Evolutionary conservation across 2,113 vertebrate species (phyloP).

Genomic region (Cromileptes altivelis): DNA sequence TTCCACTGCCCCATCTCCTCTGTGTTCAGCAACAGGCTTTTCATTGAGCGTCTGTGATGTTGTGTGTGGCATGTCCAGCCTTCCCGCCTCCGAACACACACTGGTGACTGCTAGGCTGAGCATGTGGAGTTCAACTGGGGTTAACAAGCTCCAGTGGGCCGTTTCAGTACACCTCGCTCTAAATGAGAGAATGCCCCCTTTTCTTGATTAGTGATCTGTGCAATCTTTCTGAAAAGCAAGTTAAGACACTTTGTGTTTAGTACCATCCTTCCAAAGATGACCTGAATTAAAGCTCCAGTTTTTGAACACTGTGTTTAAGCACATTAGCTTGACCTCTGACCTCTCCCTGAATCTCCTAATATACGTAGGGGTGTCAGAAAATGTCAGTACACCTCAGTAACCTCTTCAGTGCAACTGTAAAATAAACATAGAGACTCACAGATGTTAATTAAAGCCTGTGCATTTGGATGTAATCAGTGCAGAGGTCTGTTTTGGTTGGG

Average conservation of each 20-base stretch:
- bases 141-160: conserved; percentile 13
- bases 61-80: conserved; percentile 13
- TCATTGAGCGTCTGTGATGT: conserved; percentile 35
- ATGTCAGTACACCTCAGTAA: too few species aligned
- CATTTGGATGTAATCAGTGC: not conserved
- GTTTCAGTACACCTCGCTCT: not conserved
- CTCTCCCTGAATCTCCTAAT: not conserved
- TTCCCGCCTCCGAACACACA: conserved; percentile 21
- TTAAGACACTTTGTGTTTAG: not conserved
- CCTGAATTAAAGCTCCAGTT: not conserved
- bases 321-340: not conserved
- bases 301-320: not conserved
- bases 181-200: conserved; percentile 16
- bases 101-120: not conserved
- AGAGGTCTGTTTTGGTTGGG: not conserved
- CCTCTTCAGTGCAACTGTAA: not conserved
- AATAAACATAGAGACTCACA: not conserved
- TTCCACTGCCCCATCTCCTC: conserved; percentile 35
- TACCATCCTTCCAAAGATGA: not conserved
- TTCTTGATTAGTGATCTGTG: not conserved
- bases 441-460: not conserved
- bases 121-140: conserved; percentile 8
- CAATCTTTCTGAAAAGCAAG: not conserved
- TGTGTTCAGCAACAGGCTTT: conserved; percentile 39
- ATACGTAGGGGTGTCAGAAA: too few species aligned